Conservation (phyloP, 2,113 vertebrate species). For the Lepus europaeus region DNA sequence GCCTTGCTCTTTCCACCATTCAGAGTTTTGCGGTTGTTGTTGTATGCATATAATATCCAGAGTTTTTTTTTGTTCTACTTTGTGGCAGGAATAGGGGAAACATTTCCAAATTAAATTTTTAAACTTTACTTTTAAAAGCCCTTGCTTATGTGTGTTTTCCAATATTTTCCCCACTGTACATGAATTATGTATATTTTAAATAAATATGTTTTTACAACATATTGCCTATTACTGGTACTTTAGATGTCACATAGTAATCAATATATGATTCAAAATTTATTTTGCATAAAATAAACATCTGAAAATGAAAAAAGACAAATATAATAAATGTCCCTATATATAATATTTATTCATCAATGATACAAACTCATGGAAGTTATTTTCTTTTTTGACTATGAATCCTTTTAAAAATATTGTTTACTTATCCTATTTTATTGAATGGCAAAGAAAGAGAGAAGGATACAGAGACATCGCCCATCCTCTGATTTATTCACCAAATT, state of each 20-base stretch:
- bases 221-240: neutral
- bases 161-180: neutral
- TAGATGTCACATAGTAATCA: neutral
- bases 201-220: neutral
- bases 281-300: neutral
- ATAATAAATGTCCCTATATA: neutral
- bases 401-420: no score
- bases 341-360: conserved; percentile 7
- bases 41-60: neutral
- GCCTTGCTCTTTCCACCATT: neutral
- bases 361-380: neutral
- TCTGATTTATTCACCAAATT: no score
- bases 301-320: conserved; percentile 1
- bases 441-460: no score
- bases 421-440: no score
- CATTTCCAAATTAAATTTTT: neutral
- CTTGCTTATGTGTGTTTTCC: conserved; percentile 5
- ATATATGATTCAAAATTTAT: neutral
- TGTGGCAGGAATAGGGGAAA: neutral
- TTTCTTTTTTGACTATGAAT: no score
- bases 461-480: no score
- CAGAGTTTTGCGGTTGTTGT: neutral
- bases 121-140: conserved; percentile 4
- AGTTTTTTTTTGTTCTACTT: neutral
- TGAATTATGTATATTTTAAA: neutral